Conservation (phyloP, 2,797 vertebrate genomes). For the Psittacula echo region DNA sequence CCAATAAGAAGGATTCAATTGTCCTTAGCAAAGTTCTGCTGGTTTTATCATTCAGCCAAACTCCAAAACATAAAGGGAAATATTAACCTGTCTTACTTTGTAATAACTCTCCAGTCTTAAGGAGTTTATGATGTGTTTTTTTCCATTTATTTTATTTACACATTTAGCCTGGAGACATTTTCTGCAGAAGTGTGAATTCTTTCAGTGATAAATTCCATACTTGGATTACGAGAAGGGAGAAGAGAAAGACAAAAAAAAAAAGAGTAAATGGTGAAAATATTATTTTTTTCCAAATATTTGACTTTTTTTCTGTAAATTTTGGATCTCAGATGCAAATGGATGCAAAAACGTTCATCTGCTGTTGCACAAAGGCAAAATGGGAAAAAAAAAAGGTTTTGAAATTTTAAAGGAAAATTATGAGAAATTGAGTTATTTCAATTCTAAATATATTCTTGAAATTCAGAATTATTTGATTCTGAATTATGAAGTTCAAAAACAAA, state of each 20-base stretch:
- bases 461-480: not conserved
- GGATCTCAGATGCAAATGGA: not conserved
- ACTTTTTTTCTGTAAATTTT: not conserved
- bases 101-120: not conserved
- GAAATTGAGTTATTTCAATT: not conserved
- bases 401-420: not conserved
- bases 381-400: not conserved
- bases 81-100: not conserved
- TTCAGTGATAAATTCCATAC: not conserved
- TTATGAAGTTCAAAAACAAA: not conserved
- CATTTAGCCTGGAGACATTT: not conserved
- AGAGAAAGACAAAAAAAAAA: not conserved
- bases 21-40: not conserved
- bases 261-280: not conserved
- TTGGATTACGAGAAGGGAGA: not conserved
- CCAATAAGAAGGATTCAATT: not conserved
- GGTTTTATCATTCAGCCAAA: not conserved
- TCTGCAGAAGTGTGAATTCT: not conserved
- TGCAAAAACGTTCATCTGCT: not conserved
- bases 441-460: not conserved
- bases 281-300: not conserved
- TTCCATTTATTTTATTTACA: not conserved
- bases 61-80: not conserved
- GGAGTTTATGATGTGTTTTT: fast-evolving
- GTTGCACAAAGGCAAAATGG: not conserved